These are phyloP conservation scores for Lichenostomus cassidix DNA, from an alignment of 2,113 vertebrate species.

Conservation along the genomic window DNA sequence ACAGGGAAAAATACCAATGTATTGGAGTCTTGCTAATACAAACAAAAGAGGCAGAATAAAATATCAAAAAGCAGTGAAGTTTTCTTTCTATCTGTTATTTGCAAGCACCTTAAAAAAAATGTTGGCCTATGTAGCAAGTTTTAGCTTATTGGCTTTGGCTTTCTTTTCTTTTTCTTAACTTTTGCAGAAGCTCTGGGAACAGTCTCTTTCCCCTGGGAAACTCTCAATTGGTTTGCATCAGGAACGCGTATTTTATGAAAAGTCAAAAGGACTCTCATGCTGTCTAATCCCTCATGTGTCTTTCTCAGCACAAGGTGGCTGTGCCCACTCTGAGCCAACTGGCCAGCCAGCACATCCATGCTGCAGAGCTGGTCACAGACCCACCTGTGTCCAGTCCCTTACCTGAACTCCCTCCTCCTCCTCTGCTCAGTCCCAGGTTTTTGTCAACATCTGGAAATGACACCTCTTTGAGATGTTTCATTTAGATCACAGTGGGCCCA, in stretches of 20 bases:
- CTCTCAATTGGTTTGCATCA: not conserved
- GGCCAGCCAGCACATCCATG: accelerated
- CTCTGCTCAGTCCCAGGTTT: not conserved
- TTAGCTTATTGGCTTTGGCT: not conserved
- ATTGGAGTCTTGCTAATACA: not conserved
- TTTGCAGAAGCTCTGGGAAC: not conserved
- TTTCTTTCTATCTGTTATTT: not conserved
- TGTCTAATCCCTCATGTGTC: not conserved
- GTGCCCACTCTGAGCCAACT: not conserved
- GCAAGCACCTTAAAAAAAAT: not conserved
- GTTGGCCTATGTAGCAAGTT: not conserved
- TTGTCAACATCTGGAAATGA: not conserved
- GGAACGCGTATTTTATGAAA: not conserved
- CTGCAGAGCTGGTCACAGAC: not conserved
- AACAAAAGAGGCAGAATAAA: not conserved
- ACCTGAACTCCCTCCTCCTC: not conserved
- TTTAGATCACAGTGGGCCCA: not conserved
- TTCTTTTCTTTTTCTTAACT: not conserved
- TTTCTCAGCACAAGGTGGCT: not conserved
- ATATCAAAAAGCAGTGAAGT: not conserved
- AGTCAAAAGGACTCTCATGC: not conserved
- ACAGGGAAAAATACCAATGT: not conserved
- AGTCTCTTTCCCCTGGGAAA: not conserved
- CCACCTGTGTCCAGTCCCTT: accelerated
- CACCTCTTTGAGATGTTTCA: not conserved